Evolutionary conservation across 2,113 vertebrate species (phyloP).

Genomic region (Mesoclemmys tuberculata): DNA sequence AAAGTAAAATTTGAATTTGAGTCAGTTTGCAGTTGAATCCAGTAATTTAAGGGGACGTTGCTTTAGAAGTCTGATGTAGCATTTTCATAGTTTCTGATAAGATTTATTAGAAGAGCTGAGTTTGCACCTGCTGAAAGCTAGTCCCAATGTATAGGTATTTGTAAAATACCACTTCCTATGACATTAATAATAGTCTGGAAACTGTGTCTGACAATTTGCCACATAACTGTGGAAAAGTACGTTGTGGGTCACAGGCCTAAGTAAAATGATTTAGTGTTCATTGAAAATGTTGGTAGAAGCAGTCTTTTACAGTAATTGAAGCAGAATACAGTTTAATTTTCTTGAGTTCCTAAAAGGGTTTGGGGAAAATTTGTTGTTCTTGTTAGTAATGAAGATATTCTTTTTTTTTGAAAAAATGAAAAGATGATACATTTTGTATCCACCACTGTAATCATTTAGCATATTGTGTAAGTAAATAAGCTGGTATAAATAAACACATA

Average conservation of each 20-base stretch:
- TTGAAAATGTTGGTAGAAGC: neutral
- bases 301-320: neutral
- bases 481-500: conserved; percentile 33
- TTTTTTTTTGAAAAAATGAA: neutral
- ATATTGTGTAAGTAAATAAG: conserved; percentile 37
- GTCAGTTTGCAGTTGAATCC: neutral
- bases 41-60: neutral
- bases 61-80: neutral
- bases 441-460: neutral
- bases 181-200: neutral
- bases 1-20: neutral
- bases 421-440: neutral
- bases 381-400: neutral
- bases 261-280: neutral
- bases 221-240: neutral
- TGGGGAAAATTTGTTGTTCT: neutral
- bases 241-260: neutral
- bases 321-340: neutral
- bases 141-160: neutral
- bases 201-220: neutral
- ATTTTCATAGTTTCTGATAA: neutral
- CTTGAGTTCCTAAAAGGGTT: neutral
- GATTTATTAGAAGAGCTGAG: neutral
- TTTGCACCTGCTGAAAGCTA: neutral
- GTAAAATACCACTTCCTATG: neutral